phyloP scores from a whole-genome alignment of 2,113 vertebrate species.

The Oxyura jamaicensis region DNA sequence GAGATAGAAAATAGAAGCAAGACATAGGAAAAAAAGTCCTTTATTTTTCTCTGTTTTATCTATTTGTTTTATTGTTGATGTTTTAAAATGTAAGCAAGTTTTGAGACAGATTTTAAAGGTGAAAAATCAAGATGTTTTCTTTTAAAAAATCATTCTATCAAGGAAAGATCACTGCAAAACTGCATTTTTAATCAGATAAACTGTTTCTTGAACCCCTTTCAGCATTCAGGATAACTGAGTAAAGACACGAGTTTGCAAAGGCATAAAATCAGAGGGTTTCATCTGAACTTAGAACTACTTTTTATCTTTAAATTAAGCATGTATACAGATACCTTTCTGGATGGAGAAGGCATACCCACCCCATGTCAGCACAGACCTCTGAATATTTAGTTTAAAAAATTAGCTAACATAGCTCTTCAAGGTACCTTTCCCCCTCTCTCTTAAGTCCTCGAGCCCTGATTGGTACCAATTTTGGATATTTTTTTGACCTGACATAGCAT shows the following conservation, averaged over 20 bases:
- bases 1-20: neutral
- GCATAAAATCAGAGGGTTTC: neutral
- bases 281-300: neutral
- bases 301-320: neutral
- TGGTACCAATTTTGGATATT: neutral
- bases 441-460: neutral
- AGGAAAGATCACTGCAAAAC: neutral
- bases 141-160: neutral
- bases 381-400: neutral
- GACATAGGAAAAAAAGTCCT: neutral
- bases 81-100: neutral
- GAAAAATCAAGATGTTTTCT: neutral
- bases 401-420: neutral
- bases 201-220: neutral
- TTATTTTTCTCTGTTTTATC: neutral
- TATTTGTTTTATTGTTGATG: neutral
- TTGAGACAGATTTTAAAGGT: neutral
- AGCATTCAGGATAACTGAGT: neutral
- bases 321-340: fast-evolving
- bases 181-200: neutral
- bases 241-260: neutral
- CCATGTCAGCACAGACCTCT: neutral
- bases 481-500: neutral
- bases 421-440: neutral
- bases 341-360: neutral